Percentiles rank a stretch among this genome's conserved stretches.
phyloP scores from a whole-genome alignment of 2,797 vertebrate genomes.

The Ptychobarbus kaznakovi region DNA sequence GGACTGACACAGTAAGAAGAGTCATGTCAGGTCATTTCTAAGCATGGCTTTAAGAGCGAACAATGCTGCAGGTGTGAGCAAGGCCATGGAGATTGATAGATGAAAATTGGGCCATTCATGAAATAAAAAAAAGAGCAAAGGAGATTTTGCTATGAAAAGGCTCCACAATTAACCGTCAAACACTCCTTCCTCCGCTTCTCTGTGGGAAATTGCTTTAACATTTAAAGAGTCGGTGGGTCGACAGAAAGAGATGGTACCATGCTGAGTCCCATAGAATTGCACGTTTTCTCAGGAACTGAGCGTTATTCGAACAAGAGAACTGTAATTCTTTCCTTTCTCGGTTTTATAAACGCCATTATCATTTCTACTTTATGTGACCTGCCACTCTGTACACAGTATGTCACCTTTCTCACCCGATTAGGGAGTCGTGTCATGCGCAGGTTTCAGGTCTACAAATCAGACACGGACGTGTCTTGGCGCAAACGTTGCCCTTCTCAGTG shows the following conservation, averaged over 20 bases:
- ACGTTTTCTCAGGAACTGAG: not conserved
- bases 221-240: constrained; percentile 42
- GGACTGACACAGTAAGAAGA: constrained; percentile 11
- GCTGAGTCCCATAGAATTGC: constrained; percentile 34
- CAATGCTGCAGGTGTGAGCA: constrained; percentile 17
- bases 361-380: not conserved
- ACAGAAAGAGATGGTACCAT: constrained; percentile 19
- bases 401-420: constrained; percentile 23
- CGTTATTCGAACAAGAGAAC: not conserved
- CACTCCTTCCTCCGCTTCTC: constrained; percentile 32
- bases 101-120: constrained; percentile 32
- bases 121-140: constrained; percentile 29
- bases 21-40: constrained; percentile 27
- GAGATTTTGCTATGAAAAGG: constrained; percentile 35
- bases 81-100: constrained; percentile 30
- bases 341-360: constrained; percentile 11
- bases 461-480: not conserved
- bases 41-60: constrained; percentile 11
- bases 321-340: constrained; percentile 23
- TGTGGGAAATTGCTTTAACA: constrained; percentile 51
- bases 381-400: constrained; percentile 11
- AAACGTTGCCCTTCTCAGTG: constrained; percentile 24
- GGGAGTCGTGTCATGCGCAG: constrained; percentile 23
- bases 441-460: constrained; percentile 17
- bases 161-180: constrained; percentile 38